phyloP scores from a whole-genome alignment of 2,797 vertebrate species.

The Eidolon dupreanum region DNA sequence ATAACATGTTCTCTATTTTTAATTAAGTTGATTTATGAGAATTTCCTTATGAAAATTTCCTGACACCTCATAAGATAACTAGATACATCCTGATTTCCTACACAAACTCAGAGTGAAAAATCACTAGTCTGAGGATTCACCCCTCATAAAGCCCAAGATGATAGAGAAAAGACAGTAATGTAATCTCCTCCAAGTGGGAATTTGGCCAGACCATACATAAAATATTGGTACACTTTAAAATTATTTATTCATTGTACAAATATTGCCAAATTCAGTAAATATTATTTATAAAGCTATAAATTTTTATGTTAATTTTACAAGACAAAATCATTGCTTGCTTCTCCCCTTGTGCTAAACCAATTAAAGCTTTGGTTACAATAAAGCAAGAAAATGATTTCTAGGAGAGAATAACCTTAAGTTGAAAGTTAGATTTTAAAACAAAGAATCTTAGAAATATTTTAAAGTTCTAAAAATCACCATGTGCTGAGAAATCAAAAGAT shows the following conservation, averaged over 20 bases:
- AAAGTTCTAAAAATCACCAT: slow-evolving; percentile 19
- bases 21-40: slow-evolving; percentile 14
- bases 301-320: slow-evolving; percentile 51
- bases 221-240: background rate
- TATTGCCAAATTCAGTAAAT: slow-evolving; percentile 4
- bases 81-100: background rate
- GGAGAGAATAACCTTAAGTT: background rate
- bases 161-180: background rate
- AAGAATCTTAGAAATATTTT: slow-evolving; percentile 12
- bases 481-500: background rate
- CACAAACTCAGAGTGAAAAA: background rate
- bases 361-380: slow-evolving; percentile 4
- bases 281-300: slow-evolving; percentile 22
- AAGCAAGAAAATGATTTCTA: background rate
- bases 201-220: background rate
- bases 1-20: slow-evolving; percentile 39
- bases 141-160: background rate
- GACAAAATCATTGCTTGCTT: slow-evolving; percentile 11
- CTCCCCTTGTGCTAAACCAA: background rate
- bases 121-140: background rate
- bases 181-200: background rate
- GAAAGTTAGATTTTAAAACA: slow-evolving; percentile 32
- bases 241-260: slow-evolving; percentile 6
- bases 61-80: background rate
- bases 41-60: slow-evolving; percentile 18